Conservation (phyloP, 2,113 vertebrate genomes). For the Nicator chloris region DNA sequence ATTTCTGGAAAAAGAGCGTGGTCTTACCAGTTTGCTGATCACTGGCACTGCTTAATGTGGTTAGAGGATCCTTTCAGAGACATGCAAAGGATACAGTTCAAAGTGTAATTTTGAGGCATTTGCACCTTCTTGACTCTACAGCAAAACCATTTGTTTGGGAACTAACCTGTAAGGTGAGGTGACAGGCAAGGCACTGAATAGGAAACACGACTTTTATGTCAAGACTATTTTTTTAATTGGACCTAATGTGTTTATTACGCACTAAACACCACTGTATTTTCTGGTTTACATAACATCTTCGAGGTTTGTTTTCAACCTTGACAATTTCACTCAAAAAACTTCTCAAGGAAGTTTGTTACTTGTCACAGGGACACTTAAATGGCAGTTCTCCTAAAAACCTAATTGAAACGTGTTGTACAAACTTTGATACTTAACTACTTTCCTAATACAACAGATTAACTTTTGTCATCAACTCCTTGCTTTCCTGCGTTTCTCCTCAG, state of each 20-base stretch:
- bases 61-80: neutral
- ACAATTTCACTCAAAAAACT: neutral
- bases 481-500: slow-evolving; percentile 38
- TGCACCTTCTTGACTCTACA: neutral
- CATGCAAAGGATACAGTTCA: neutral
- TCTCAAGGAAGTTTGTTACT: neutral
- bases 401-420: neutral
- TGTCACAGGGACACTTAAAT: neutral
- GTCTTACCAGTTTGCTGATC: slow-evolving; percentile 17
- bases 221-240: neutral
- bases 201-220: neutral
- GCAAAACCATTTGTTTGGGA: neutral
- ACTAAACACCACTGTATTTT: neutral
- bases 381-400: neutral
- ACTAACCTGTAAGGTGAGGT: neutral
- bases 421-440: slow-evolving; percentile 29
- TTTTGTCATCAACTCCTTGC: slow-evolving; percentile 55
- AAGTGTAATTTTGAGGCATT: neutral
- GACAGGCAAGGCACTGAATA: neutral
- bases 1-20: neutral
- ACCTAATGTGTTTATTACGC: neutral
- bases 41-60: neutral
- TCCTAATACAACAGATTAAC: slow-evolving; percentile 62
- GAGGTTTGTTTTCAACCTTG: neutral
- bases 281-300: neutral